These are phyloP conservation scores for Discoglossus pictus DNA, from an alignment of 2,797 vertebrate genomes.

Conservation along the genomic window DNA sequence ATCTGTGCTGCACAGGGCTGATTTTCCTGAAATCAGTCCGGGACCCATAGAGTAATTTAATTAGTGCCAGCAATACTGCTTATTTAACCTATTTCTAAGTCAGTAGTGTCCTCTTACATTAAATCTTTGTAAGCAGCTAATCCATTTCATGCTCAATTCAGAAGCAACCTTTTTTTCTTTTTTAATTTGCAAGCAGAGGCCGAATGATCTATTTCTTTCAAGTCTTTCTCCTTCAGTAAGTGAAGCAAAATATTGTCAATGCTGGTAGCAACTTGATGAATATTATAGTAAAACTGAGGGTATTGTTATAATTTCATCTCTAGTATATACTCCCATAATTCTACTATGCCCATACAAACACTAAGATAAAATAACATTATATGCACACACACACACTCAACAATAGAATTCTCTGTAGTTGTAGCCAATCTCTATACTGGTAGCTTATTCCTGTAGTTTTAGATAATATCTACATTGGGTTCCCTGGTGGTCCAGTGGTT, in stretches of 20 bases:
- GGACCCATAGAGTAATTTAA: neutral
- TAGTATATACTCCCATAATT: too few relatives aligned
- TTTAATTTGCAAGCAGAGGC: slow-evolving; percentile 18
- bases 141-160: slow-evolving; percentile 47
- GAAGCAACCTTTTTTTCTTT: neutral
- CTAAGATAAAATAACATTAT: too few relatives aligned
- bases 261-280: too few relatives aligned
- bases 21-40: neutral
- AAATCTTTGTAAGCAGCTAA: slow-evolving; percentile 5
- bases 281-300: too few relatives aligned
- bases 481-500: too few relatives aligned
- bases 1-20: neutral
- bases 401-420: too few relatives aligned
- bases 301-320: too few relatives aligned
- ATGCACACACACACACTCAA: too few relatives aligned
- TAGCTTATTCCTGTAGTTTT: too few relatives aligned
- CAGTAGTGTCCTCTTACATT: neutral
- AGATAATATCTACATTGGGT: too few relatives aligned
- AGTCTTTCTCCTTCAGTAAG: neutral
- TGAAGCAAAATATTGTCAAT: neutral
- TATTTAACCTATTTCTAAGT: slow-evolving; percentile 16
- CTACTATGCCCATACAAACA: too few relatives aligned
- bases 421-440: too few relatives aligned
- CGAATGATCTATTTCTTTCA: neutral
- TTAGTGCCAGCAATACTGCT: slow-evolving; percentile 16